Conservation (phyloP, 2,888 invertebrate genomes). For the Cylloceria caligata region DNA sequence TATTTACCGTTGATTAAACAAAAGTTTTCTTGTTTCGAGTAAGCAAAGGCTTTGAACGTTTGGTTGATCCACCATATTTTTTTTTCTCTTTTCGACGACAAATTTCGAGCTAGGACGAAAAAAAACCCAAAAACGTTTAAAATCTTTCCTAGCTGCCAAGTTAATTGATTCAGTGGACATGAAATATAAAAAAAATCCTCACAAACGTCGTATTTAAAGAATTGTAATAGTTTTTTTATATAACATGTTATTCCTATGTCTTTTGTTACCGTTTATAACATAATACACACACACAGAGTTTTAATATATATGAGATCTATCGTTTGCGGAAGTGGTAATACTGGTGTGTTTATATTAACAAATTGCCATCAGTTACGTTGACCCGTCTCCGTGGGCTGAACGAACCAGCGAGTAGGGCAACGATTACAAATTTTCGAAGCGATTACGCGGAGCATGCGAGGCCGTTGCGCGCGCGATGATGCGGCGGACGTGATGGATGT, state of each 20-base stretch:
- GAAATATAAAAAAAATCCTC: no score
- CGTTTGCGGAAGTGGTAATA: neutral
- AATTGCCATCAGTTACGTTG: conserved; percentile 57
- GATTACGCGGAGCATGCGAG: conserved; percentile 61
- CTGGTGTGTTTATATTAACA: conserved; percentile 16
- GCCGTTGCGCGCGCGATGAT: conserved; percentile 57
- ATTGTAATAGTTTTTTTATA: neutral
- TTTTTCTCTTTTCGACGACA: no score
- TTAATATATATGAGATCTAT: neutral
- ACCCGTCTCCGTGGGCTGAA: conserved; percentile 32
- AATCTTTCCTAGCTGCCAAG: no score
- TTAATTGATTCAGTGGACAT: no score
- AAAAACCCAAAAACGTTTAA: no score
- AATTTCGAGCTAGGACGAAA: no score
- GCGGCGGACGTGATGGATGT: conserved; percentile 65
- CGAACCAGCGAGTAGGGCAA: conserved; percentile 11
- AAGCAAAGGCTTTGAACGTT: no score
- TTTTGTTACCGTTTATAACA: neutral
- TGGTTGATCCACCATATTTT: no score
- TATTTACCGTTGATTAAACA: no score
- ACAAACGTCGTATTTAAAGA: no score
- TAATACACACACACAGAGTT: neutral
- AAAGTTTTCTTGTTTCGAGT: no score
- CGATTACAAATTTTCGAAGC: conserved; percentile 66
- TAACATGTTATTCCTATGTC: neutral